Base-by-base conservation (phyloP, 2,797 vertebrate species). In the Spinibarbus caldwelli region DNA sequence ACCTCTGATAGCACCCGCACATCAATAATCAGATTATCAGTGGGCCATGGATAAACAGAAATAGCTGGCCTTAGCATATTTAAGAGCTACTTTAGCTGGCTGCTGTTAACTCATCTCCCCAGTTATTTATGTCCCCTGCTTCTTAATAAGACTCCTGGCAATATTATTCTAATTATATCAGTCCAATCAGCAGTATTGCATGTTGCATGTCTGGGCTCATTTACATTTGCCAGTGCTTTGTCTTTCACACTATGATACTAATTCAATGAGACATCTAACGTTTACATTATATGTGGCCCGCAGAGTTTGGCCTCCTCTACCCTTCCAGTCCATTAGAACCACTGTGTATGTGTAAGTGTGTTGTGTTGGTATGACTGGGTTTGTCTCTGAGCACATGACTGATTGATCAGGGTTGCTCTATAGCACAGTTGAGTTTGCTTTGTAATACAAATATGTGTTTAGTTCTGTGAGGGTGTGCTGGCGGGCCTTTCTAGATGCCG, bases 201-300 rank as follows among this genome's bases (percentile, higher is more conserved):
- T n/a, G n/a, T n/a, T n/a, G n/a, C n/a, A 94, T 95, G 96, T 97
- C 96, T 93, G 93, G 94, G 92, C 95, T 96, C 95, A 95, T 97
- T 96, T 96, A 96, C 96, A 97, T 98, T 97, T 96, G 95, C 93
- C 89, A 93, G 93, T 93, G 94, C 95, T 97, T 97, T 97, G 97
- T 98, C 97, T 98, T 98, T 98, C 97, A 97, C 97, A 97, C 96
- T 96, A 96, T 95, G 96, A 97, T 96, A 95, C 96, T 98, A 97
- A 99, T 97, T 96, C 96, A 97, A 97, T 96, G 97, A 97, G 97
- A 98, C 96, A 96, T 96, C 96, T 94, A 96, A 95, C 95, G 95
- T 95, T 96, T 95, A 96, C 94, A 95, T 95, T 71, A 92, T 95
- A 96, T 95, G 94, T 89, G 80, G 93, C 94, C 95, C 94, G 95